These are phyloP conservation scores for Salvelinus sp. DNA, from an alignment of 2,113 vertebrate species.

Conservation along the genomic window DNA sequence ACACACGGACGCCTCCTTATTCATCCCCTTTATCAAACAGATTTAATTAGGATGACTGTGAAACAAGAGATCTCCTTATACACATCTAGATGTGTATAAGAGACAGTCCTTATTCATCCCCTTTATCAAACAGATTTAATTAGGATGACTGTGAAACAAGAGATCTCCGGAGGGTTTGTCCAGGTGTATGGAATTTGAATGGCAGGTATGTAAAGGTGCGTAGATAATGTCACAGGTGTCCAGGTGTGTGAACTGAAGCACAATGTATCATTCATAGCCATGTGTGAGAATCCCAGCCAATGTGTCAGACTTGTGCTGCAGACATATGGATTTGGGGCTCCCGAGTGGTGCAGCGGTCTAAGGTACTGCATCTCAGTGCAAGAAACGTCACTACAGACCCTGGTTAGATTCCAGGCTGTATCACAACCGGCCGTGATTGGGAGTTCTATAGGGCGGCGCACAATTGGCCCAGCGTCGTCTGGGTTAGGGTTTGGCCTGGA, in stretches of 20 bases:
- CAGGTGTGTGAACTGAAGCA: slow-evolving; percentile 2
- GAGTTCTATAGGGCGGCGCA: no score
- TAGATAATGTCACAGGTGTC: background rate
- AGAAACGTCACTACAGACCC: no score
- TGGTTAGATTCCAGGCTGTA: no score
- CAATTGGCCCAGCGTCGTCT: no score
- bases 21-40: background rate
- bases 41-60: slow-evolving; percentile 33
- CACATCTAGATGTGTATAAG: no score
- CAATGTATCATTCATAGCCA: slow-evolving; percentile 8
- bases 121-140: slow-evolving; percentile 29
- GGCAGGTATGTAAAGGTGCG: background rate
- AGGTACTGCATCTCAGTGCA: no score
- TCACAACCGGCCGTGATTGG: no score
- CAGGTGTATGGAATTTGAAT: slow-evolving; percentile 12
- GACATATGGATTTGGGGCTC: no score
- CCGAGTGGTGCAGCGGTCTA: no score
- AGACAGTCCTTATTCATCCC: background rate
- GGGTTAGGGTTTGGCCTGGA: no score
- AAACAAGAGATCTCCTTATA: slow-evolving; percentile 13
- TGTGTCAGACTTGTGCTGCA: no score
- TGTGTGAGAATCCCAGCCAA: background rate
- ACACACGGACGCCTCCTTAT: background rate
- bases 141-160: slow-evolving; percentile 18
- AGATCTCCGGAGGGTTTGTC: slow-evolving; percentile 2